Percentiles rank a stretch among this genome's conserved stretches.
These are phyloP conservation scores for Ectemnius continuus DNA, from an alignment of 2,888 invertebrate genomes.

Conservation along the genomic window DNA sequence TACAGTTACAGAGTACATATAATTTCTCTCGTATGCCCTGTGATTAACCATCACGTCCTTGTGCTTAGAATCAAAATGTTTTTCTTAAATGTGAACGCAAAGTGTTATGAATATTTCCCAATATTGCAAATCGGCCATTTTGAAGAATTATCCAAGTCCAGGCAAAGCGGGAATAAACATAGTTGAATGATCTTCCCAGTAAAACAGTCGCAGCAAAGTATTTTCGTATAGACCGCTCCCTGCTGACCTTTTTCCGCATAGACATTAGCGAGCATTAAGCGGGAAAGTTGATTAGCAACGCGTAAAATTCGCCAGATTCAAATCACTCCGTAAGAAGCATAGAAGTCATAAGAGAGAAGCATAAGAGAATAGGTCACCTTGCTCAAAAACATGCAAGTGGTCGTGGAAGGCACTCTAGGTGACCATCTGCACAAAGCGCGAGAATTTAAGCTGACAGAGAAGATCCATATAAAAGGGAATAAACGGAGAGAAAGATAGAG, in stretches of 20 bases:
- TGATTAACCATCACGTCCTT: not conserved
- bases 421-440: conserved; percentile 13
- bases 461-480: conserved; percentile 12
- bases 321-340: conserved; percentile 16
- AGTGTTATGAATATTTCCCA: too few species aligned
- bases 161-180: too few species aligned
- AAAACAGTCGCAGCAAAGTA: not conserved
- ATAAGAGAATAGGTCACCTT: conserved; percentile 22
- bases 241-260: conserved; percentile 43
- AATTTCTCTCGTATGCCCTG: too few species aligned
- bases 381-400: conserved; percentile 38
- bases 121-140: too few species aligned
- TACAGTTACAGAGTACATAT: not conserved
- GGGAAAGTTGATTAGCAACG: conserved; percentile 31
- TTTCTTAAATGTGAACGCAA: too few species aligned
- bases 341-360: conserved; percentile 5
- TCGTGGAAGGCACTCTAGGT: conserved; percentile 23
- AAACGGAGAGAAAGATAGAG: conserved; percentile 8
- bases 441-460: conserved; percentile 11
- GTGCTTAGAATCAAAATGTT: not conserved
- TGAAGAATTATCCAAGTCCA: too few species aligned
- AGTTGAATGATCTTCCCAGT: too few species aligned
- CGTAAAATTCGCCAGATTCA: conserved; percentile 28
- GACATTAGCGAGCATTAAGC: conserved; percentile 18
- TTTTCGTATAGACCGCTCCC: conserved; percentile 3